Percentiles rank a stretch among this genome's conserved stretches.
Evolutionary conservation across 1,140 invertebrate species (phyloP).

Genomic region (Heliconius eleuchia): DNA sequence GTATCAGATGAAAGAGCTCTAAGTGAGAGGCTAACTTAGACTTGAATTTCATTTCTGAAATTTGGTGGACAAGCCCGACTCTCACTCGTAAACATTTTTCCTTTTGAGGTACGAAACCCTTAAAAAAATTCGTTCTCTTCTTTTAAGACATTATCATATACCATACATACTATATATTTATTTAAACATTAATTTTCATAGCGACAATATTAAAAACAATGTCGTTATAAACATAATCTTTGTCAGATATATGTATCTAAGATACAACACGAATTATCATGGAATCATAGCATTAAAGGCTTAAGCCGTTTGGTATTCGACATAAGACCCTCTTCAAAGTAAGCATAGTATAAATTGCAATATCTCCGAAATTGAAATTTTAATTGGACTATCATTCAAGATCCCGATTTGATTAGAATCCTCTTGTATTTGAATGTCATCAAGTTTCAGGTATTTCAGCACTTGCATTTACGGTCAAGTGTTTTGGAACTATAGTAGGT

Average conservation of each 20-base stretch:
- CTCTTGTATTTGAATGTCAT: slow-evolving; percentile 2
- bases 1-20: too few species aligned
- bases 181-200: neutral
- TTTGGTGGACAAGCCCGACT: too few species aligned
- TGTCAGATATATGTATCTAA: neutral
- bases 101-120: too few species aligned
- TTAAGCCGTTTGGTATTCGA: slow-evolving; percentile 12
- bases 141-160: neutral
- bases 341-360: slow-evolving; percentile 15
- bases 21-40: too few species aligned
- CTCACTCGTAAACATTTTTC: too few species aligned
- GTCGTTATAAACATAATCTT: neutral
- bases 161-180: neutral
- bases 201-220: neutral
- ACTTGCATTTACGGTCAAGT: neutral
- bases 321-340: slow-evolving; percentile 14
- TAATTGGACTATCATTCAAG: slow-evolving; percentile 37
- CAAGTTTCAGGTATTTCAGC: neutral
- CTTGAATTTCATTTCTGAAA: too few species aligned
- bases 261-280: neutral
- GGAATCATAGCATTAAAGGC: neutral
- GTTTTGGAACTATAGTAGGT: too few species aligned
- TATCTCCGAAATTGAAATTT: slow-evolving; percentile 24
- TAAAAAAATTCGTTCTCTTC: too few species aligned
- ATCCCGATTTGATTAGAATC: slow-evolving; percentile 33